A percentile compares a stretch with the other conserved stretches of the same genome.
phyloP scores from a whole-genome alignment of 2,113 vertebrate genomes.

The Trinectes maculatus region DNA sequence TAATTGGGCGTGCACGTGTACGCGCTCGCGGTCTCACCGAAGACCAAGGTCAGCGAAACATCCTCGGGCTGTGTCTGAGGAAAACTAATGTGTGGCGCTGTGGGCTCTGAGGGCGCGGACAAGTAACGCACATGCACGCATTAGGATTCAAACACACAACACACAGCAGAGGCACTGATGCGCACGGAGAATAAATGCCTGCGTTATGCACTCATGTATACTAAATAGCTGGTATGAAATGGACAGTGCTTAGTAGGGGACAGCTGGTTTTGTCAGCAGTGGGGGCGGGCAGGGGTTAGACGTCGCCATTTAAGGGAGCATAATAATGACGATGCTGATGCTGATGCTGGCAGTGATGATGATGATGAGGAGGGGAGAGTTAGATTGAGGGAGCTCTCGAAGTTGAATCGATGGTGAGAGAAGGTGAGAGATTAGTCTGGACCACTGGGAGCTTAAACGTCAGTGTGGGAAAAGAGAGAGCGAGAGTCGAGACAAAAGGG shows the following conservation, averaged over 20 bases:
- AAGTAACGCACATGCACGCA: constrained; percentile 12
- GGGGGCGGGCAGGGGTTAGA: constrained; percentile 29
- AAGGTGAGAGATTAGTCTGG: constrained; percentile 54
- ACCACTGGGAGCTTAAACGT: constrained; percentile 49
- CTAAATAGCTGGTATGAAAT: constrained; percentile 38
- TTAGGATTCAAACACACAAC: constrained; percentile 22
- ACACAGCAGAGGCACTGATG: background rate
- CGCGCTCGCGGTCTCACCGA: constrained; percentile 40
- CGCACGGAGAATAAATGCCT: constrained; percentile 24
- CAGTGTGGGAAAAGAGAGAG: constrained; percentile 27
- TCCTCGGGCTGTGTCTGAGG: constrained; percentile 56
- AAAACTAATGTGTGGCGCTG: constrained; percentile 35
- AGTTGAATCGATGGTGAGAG: constrained; percentile 32
- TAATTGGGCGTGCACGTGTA: constrained; percentile 50
- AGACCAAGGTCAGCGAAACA: constrained; percentile 71
- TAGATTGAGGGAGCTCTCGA: constrained; percentile 6
- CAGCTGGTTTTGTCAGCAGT: constrained; percentile 34
- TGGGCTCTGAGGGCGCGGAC: constrained; percentile 34
- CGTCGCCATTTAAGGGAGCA: constrained; percentile 22
- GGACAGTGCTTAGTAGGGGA: constrained; percentile 18
- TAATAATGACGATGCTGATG: constrained; percentile 54
- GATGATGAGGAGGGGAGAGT: constrained; percentile 39
- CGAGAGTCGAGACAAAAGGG: constrained; percentile 39
- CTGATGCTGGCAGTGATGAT: constrained; percentile 39
- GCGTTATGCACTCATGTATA: constrained; percentile 28